These are phyloP conservation scores for Suncus etruscus DNA, from an alignment of 2,113 vertebrate genomes.

Conservation along the genomic window DNA sequence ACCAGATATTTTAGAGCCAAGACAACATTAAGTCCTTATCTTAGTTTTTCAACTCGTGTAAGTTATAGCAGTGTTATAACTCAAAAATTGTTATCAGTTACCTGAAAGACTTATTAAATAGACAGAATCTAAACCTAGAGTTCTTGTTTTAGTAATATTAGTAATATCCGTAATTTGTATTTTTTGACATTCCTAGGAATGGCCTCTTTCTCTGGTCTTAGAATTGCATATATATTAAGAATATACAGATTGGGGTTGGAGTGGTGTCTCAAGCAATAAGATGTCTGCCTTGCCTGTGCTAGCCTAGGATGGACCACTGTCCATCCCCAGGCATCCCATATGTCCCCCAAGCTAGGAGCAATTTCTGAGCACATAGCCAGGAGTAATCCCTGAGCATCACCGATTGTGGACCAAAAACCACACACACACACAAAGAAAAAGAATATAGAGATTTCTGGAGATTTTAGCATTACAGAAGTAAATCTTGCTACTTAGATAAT, in stretches of 20 bases:
- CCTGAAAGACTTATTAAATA: background rate
- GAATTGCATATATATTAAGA: background rate
- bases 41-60: background rate
- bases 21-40: background rate
- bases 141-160: slow-evolving; percentile 6
- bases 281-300: no score
- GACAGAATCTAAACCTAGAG: background rate
- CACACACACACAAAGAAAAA: no score
- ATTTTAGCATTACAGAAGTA: background rate
- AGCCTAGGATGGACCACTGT: no score
- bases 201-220: background rate
- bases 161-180: background rate
- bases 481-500: background rate
- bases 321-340: no score
- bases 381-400: no score
- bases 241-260: no score
- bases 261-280: no score
- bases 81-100: background rate
- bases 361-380: no score
- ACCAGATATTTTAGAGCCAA: slow-evolving; percentile 17
- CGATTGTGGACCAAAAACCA: no score
- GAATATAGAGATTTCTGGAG: background rate
- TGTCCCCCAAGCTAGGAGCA: no score
- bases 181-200: background rate
- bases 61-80: background rate